These are phyloP conservation scores for Hedychridium roseum DNA, from an alignment of 2,888 invertebrate species.

Conservation along the genomic window DNA sequence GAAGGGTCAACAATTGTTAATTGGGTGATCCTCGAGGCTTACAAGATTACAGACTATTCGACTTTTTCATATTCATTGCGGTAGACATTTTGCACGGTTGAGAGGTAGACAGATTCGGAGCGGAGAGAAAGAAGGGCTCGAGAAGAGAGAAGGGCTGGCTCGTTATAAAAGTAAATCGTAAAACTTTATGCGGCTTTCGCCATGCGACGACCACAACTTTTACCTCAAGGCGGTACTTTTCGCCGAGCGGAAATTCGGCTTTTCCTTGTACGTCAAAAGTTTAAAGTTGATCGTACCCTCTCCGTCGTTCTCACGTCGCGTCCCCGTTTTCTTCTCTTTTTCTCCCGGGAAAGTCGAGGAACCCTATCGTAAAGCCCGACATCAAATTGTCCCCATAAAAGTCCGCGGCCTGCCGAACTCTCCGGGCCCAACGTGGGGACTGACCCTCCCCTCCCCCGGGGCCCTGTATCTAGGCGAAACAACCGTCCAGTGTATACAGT, in stretches of 20 bases:
- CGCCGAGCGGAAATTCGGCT: conserved; percentile 2
- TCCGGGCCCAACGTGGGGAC: not conserved
- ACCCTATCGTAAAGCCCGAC: conserved; percentile 56
- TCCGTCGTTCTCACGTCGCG: no score
- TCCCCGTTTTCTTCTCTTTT: no score
- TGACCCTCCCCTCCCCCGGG: conserved; percentile 67
- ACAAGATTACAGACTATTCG: no score
- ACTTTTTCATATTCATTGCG: conserved; percentile 12
- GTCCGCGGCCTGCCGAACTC: conserved; percentile 6
- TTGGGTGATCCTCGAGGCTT: no score
- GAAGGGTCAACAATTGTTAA: no score
- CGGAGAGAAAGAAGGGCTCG: conserved; percentile 28
- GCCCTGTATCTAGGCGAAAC: conserved; percentile 80
- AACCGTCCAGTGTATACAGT: conserved; percentile 74
- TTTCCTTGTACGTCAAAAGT: conserved; percentile 1
- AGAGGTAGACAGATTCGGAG: conserved; percentile 20
- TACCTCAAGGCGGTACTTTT: conserved; percentile 38
- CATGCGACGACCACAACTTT: conserved; percentile 53
- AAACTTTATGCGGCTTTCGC: conserved; percentile 48
- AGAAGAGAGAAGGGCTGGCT: conserved; percentile 18
- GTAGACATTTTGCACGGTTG: conserved; percentile 14
- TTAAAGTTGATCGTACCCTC: no score
- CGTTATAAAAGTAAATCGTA: conserved; percentile 42
- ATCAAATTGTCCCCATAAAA: conserved; percentile 51
- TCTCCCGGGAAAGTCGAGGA: conserved; percentile 13